phyloP scores from a whole-genome alignment of 1,140 invertebrate genomes.

The Lycorma delicatula region DNA sequence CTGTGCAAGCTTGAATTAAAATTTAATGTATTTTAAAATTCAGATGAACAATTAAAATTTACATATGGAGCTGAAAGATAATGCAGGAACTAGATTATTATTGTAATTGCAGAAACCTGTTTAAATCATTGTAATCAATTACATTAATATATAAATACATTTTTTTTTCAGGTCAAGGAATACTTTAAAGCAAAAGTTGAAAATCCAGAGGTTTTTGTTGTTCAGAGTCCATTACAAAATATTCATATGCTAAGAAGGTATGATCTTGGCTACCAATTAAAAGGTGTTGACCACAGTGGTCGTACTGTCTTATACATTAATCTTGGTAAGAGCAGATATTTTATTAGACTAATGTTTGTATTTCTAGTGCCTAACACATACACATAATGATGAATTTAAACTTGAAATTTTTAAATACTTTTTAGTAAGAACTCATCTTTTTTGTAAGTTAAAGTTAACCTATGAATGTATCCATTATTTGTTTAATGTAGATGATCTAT shows the following conservation, averaged over 20 bases:
- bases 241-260: conserved; percentile 8
- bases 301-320: conserved; percentile 15
- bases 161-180: conserved; percentile 22
- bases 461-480: neutral
- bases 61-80: neutral
- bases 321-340: conserved; percentile 16
- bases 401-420: neutral
- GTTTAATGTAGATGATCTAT: neutral
- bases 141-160: conserved; percentile 15
- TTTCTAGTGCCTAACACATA: too few species aligned
- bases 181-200: conserved; percentile 24
- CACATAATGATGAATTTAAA: too few species aligned
- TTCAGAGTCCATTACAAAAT: conserved; percentile 13
- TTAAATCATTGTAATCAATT: neutral
- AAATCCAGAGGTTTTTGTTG: conserved; percentile 20
- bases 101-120: neutral
- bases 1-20: neutral
- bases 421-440: neutral
- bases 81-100: neutral
- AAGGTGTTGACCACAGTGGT: conserved; percentile 11
- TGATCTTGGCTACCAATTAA: conserved; percentile 21
- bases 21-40: neutral
- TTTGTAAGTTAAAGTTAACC: neutral
- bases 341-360: too few species aligned
- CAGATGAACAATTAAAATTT: neutral